Evolutionary conservation across 2,888 invertebrate genomes (phyloP).

Genomic region (Eurytoma californica): DNA sequence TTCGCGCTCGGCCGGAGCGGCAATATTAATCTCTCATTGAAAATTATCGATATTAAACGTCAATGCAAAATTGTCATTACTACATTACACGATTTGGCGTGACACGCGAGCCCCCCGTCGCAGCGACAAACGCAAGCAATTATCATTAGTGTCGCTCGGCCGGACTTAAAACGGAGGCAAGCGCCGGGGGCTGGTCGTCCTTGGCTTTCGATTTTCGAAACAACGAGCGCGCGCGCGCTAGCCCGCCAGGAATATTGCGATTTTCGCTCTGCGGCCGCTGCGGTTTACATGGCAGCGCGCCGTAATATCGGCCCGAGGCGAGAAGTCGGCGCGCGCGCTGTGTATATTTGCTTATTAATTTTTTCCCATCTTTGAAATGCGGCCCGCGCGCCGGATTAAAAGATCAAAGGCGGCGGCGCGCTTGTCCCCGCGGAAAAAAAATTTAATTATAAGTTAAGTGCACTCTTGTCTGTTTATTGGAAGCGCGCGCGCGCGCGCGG

Average conservation of each 20-base stretch:
- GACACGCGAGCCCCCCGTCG: too few species aligned
- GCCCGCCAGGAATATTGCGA: constrained; percentile 37
- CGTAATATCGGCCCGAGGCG: constrained; percentile 38
- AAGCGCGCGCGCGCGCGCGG: background rate
- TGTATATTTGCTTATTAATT: constrained; percentile 48
- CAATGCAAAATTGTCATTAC: too few species aligned
- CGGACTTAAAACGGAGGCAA: background rate
- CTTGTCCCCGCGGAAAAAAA: constrained; percentile 27
- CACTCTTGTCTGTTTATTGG: constrained; percentile 32
- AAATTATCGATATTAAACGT: too few species aligned
- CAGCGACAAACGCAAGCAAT: too few species aligned
- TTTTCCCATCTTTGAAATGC: constrained; percentile 41
- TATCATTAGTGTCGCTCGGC: too few species aligned
- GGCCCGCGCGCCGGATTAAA: constrained; percentile 34
- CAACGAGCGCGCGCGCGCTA: background rate
- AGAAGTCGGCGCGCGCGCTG: constrained; percentile 14
- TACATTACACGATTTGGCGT: too few species aligned
- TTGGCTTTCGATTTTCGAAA: constrained; percentile 41
- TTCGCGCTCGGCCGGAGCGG: too few species aligned
- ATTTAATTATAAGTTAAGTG: constrained; percentile 53
- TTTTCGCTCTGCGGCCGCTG: constrained; percentile 36
- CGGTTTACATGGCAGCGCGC: constrained; percentile 27
- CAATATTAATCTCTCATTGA: too few species aligned
- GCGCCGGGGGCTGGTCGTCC: background rate
- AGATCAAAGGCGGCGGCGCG: constrained; percentile 38